phyloP scores from a whole-genome alignment of 2,888 invertebrate genomes.

The Polyploca ridens region DNA sequence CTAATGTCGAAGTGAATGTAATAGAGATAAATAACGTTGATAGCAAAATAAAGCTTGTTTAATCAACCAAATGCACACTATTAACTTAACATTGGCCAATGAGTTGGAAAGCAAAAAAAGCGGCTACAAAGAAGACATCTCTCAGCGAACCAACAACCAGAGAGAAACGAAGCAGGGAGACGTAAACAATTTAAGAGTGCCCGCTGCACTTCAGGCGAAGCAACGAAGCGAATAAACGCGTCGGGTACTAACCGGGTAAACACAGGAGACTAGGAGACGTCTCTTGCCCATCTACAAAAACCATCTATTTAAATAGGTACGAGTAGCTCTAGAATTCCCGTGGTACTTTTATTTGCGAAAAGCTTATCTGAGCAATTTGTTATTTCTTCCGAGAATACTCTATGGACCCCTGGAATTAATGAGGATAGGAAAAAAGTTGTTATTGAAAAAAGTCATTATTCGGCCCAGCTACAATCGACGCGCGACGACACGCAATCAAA shows the following conservation, averaged over 20 bases:
- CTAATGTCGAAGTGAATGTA: neutral
- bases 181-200: conserved; percentile 71
- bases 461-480: neutral
- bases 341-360: conserved; percentile 36
- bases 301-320: conserved; percentile 47
- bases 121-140: conserved; percentile 37
- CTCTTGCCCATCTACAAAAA: conserved; percentile 38
- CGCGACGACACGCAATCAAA: conserved; percentile 9
- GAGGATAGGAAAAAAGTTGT: conserved; percentile 38
- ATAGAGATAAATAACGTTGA: neutral
- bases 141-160: conserved; percentile 33
- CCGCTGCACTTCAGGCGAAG: conserved; percentile 60
- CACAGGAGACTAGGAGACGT: conserved; percentile 44
- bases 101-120: conserved; percentile 38
- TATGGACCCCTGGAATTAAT: conserved; percentile 46
- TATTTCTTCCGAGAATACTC: conserved; percentile 35
- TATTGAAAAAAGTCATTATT: conserved; percentile 9
- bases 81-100: conserved; percentile 32
- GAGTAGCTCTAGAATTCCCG: conserved; percentile 37
- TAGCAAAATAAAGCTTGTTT: neutral
- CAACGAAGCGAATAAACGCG: conserved; percentile 66
- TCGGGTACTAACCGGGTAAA: conserved; percentile 53
- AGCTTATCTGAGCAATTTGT: conserved; percentile 49
- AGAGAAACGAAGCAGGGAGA: conserved; percentile 52
- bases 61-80: neutral